phyloP scores from a whole-genome alignment of 2,888 invertebrate species.

The Tanypteryx hageni region DNA sequence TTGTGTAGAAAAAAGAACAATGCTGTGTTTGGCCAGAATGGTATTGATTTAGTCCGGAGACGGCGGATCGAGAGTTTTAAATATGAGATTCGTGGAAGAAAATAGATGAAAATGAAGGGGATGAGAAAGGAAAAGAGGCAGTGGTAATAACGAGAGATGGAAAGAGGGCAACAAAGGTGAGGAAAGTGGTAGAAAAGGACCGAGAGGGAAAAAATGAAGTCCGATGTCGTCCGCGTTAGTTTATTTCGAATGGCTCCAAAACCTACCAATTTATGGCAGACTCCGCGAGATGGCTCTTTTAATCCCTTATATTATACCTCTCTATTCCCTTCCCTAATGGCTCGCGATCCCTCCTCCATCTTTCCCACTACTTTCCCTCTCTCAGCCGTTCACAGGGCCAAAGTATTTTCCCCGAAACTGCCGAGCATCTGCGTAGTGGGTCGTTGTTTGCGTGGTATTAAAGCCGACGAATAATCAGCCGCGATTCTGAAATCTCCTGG shows the following conservation, averaged over 20 bases:
- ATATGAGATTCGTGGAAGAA: not conserved
- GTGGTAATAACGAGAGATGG: too few species aligned
- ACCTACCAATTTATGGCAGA: slow-evolving; percentile 12
- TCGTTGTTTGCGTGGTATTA: slow-evolving; percentile 26
- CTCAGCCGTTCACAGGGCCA: not conserved
- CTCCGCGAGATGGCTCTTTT: slow-evolving; percentile 20
- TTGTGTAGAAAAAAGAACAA: too few species aligned
- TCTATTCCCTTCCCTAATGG: not conserved
- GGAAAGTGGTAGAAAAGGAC: not conserved
- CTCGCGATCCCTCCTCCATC: not conserved
- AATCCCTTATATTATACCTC: slow-evolving; percentile 34
- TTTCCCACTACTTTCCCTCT: not conserved
- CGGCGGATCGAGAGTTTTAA: too few species aligned
- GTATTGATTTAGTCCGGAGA: too few species aligned
- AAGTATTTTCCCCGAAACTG: slow-evolving; percentile 18
- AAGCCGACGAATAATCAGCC: slow-evolving; percentile 19
- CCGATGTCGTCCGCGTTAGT: not conserved
- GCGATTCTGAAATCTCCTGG: not conserved
- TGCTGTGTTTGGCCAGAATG: too few species aligned
- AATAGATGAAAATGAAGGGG: not conserved
- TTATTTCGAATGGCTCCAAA: not conserved
- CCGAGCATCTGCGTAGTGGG: not conserved
- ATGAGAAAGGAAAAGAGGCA: not conserved
- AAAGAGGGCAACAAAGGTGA: not conserved
- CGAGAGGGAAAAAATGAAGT: not conserved